Evolutionary conservation across 2,113 vertebrate species (phyloP), one percentile per base, ranked within the genome.

Genomic region (Carettochelys insculpta): DNA sequence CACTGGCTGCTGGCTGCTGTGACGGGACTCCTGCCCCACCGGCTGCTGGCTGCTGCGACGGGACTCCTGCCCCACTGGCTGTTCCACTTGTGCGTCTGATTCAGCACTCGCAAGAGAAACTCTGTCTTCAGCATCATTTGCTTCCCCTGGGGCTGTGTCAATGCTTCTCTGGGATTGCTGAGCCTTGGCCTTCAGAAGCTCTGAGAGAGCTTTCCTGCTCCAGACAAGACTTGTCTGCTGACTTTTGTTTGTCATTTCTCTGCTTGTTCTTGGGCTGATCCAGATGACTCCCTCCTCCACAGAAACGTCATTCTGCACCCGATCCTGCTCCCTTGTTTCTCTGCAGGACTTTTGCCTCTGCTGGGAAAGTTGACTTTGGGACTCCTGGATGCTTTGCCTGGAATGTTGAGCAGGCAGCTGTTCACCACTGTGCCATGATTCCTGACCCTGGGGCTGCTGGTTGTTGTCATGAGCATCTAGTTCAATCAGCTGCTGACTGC

Each of bases 381-480:
- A 14, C 11, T 47, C 24, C 29, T 53, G 11, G 1, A 47, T 47
- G 31, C 31, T 16, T 4, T 0, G 6, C 53, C 6, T 1, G 0
- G 77, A 48, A 6, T 38, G 13, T n/a, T 34, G 68, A 3, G 9
- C 47, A 1, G 1, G 1, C 1, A 43, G 11, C 68, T 43, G n/a
- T 9, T 5, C 6, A 12, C 38, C 38, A 25, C 68, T 73, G 20
- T 73, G 68, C 68, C 34, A 25, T 3, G 68, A 43, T 24, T 73
- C 68, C 43, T 73, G n/a, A 8, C 38, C 68, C 24, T 43, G 22
- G 38, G 20, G n/a, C 24, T 73, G 68, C 22, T 3, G 68, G 38
- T 12, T 43, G 20, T 3, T 41, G 38, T 6, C 10, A 22, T 24
- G 38, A 22, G 68, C 12, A 41, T 43, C 68, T 11, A 73, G 20